Conservation (phyloP, 2,888 invertebrate species). For the Drosophila prolongata region DNA sequence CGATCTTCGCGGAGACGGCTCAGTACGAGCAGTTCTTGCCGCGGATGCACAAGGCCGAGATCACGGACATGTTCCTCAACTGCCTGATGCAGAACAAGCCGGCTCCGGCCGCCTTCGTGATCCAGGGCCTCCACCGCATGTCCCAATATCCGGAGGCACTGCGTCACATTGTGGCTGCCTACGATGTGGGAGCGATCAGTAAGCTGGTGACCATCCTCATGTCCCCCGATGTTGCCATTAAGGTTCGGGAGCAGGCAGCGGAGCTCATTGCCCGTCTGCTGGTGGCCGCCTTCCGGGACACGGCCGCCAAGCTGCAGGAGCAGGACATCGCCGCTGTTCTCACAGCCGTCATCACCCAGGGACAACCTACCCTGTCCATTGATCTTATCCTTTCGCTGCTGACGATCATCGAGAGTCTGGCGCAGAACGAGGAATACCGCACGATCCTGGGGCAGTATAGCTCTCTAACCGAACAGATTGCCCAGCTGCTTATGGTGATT, state of each 20-base stretch:
- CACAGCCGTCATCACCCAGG: constrained; percentile 59
- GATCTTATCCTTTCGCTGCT: constrained; percentile 72
- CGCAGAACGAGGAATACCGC: constrained; percentile 71
- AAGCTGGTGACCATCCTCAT: constrained; percentile 58
- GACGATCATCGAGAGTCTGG: constrained; percentile 70
- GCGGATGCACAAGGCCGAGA: constrained; percentile 59
- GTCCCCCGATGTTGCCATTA: constrained; percentile 47
- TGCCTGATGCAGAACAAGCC: constrained; percentile 62
- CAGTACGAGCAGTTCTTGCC: constrained; percentile 60
- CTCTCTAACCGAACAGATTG: constrained; percentile 58
- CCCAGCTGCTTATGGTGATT: constrained; percentile 70
- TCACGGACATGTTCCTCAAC: constrained; percentile 65
- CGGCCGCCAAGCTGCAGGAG: constrained; percentile 49
- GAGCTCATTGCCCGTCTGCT: constrained; percentile 66
- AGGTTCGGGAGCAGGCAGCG: constrained; percentile 71
- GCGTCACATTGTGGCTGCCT: constrained; percentile 60
- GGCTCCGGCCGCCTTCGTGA: constrained; percentile 55
- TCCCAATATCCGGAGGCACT: constrained; percentile 60
- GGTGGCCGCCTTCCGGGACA: constrained; percentile 56
- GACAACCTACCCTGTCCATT: constrained; percentile 60
- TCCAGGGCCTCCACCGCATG: constrained; percentile 74
- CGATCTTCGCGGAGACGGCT: constrained; percentile 74
- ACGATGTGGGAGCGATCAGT: constrained; percentile 43
- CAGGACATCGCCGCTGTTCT: constrained; percentile 50
- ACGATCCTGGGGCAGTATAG: constrained; percentile 40